phyloP scores from a whole-genome alignment of 2,888 invertebrate genomes.

The Bruchidius siliquastri region DNA sequence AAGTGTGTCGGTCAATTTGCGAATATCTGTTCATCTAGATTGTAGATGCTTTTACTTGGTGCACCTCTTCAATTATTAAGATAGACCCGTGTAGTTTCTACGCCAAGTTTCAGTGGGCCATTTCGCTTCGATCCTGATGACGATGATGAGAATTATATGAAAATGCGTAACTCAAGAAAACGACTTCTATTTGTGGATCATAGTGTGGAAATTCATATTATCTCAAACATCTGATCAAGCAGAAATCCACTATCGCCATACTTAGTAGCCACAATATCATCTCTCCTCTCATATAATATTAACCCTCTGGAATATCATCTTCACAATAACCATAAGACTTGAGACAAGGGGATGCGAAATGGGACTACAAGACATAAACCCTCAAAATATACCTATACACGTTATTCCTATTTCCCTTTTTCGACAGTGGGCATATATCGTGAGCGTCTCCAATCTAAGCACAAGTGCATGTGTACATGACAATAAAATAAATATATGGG shows the following conservation, averaged over 20 bases:
- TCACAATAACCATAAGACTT: conserved; percentile 25
- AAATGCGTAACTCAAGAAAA: no score
- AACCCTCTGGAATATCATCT: not conserved
- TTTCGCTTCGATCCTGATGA: no score
- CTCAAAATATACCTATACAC: conserved; percentile 10
- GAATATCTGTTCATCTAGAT: no score
- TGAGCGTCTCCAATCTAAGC: conserved; percentile 41
- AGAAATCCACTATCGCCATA: not conserved
- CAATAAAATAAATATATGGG: conserved; percentile 48
- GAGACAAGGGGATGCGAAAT: conserved; percentile 15
- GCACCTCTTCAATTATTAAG: no score
- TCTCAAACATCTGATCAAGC: no score
- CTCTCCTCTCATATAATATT: not conserved
- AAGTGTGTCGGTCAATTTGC: no score
- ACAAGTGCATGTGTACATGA: conserved; percentile 45
- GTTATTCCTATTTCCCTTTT: conserved; percentile 27
- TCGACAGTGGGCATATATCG: conserved; percentile 20
- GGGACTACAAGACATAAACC: not conserved
- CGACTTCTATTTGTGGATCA: no score
- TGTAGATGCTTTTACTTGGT: no score
- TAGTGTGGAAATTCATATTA: no score
- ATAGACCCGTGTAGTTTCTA: no score
- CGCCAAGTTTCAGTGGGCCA: no score
- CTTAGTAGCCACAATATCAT: not conserved
- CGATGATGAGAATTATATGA: no score